Conservation (phyloP, 1,140 invertebrate genomes). For the Dendroctonus valens region DNA sequence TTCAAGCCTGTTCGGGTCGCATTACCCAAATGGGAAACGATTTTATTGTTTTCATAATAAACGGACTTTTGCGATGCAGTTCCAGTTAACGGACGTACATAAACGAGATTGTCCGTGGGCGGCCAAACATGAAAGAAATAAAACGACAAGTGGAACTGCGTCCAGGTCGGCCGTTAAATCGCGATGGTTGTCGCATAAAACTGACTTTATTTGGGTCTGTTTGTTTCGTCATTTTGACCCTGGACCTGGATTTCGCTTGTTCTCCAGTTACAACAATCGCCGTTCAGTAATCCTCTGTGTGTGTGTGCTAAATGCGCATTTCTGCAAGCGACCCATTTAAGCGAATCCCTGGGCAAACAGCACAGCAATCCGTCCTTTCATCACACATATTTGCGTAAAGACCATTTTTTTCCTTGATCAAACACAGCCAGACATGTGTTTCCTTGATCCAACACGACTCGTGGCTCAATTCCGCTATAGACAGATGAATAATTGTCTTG, state of each 20-base stretch:
- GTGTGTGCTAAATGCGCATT: too few species aligned
- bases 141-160: constrained; percentile 29
- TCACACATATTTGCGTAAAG: too few species aligned
- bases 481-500: constrained; percentile 30
- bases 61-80: constrained; percentile 18
- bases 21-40: not conserved
- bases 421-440: too few species aligned
- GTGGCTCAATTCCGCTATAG: constrained; percentile 6
- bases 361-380: too few species aligned
- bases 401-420: too few species aligned
- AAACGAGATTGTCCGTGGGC: constrained; percentile 14
- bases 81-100: constrained; percentile 6
- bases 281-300: too few species aligned
- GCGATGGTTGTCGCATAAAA: constrained; percentile 21
- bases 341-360: too few species aligned
- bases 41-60: constrained; percentile 20
- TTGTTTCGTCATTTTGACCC: too few species aligned
- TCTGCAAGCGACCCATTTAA: too few species aligned
- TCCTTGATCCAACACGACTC: constrained; percentile 9
- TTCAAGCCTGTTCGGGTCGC: too few species aligned
- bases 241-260: too few species aligned
- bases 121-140: constrained; percentile 28
- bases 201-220: constrained; percentile 24
- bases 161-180: constrained; percentile 14
- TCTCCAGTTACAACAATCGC: too few species aligned